Evolutionary conservation across 2,113 vertebrate species (phyloP).

Genomic region (Alligator sinensis): DNA sequence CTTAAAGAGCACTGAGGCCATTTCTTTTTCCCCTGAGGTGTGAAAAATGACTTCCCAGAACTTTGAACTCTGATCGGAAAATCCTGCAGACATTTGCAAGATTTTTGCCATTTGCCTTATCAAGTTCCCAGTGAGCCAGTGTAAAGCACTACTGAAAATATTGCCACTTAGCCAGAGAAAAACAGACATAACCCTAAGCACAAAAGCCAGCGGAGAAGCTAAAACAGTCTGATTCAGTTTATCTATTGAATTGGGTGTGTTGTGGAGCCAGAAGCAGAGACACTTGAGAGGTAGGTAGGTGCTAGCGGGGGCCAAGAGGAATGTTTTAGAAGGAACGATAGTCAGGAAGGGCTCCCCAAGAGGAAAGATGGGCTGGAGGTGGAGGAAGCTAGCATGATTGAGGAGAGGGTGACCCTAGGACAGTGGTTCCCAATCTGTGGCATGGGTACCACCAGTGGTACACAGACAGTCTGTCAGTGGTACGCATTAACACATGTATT

Average conservation of each 20-base stretch:
- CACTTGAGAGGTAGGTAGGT: too few species aligned
- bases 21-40: not conserved
- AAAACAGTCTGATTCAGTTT: conserved; percentile 41
- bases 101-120: not conserved
- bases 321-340: too few species aligned
- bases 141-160: not conserved
- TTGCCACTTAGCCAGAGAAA: conserved; percentile 18
- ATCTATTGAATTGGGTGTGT: conserved; percentile 11
- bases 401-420: too few species aligned
- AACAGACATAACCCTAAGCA: conserved; percentile 41
- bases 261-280: too few species aligned
- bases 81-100: not conserved
- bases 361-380: too few species aligned
- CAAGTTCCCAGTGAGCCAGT: not conserved
- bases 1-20: not conserved
- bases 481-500: too few species aligned
- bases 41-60: not conserved
- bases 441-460: too few species aligned
- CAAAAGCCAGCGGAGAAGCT: not conserved
- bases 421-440: too few species aligned
- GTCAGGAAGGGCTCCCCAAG: too few species aligned
- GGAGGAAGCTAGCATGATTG: too few species aligned
- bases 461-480: too few species aligned
- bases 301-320: too few species aligned
- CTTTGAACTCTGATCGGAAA: not conserved